Evolutionary conservation across 2,888 invertebrate species (phyloP).

Genomic region (Seira sanloemensis): DNA sequence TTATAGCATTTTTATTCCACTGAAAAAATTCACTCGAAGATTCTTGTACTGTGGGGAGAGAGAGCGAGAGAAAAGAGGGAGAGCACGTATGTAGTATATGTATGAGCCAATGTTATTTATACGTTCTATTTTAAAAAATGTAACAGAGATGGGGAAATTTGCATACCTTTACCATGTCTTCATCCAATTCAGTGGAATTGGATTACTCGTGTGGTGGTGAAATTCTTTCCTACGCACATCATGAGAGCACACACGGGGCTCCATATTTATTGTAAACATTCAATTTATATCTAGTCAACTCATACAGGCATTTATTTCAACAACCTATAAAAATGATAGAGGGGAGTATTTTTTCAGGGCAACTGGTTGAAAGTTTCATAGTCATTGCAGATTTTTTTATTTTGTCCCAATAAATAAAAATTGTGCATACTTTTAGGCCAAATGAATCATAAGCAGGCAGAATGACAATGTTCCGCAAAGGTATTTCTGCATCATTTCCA

Average conservation of each 20-base stretch:
- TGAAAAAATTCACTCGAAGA: neutral
- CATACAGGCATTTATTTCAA: neutral
- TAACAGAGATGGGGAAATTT: too few relatives aligned
- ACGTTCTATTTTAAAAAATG: conserved; percentile 30
- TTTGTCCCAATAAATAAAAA: too few relatives aligned
- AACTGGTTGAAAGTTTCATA: neutral
- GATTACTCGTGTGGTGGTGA: neutral
- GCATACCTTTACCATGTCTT: conserved; percentile 44
- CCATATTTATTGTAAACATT: neutral
- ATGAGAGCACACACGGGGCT: neutral
- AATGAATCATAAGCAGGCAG: too few relatives aligned
- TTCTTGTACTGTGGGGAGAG: too few relatives aligned
- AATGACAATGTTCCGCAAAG: too few relatives aligned
- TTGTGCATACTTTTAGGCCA: too few relatives aligned
- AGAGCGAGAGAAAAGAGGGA: too few relatives aligned
- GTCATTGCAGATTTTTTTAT: too few relatives aligned
- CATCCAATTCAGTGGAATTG: conserved; percentile 1
- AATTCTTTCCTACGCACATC: neutral
- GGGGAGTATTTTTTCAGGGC: neutral
- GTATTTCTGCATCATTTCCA: too few relatives aligned
- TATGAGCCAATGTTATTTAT: conserved; percentile 32
- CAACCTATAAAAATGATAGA: neutral
- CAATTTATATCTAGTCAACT: neutral
- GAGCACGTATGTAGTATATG: neutral
- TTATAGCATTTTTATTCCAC: neutral